Evolutionary conservation across 2,113 vertebrate genomes (phyloP).

Genomic region (Lipotes vexillifer): DNA sequence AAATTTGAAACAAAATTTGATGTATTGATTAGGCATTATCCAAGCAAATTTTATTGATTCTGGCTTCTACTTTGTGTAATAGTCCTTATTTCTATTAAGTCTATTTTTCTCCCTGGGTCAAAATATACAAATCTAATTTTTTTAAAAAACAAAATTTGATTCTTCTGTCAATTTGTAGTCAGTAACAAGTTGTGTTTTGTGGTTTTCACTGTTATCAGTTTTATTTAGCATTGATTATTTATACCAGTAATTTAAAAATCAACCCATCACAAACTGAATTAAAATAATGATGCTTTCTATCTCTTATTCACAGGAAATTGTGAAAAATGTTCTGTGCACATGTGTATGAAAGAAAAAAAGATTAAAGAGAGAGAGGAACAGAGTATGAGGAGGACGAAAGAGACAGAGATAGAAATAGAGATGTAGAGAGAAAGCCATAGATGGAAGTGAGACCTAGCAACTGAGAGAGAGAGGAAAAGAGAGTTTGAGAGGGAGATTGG

Average conservation of each 20-base stretch:
- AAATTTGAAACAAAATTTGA: constrained; percentile 42
- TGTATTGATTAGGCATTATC: constrained; percentile 20
- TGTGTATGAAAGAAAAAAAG: constrained; percentile 39
- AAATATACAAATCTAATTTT: not conserved
- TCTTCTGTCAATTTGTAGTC: not conserved
- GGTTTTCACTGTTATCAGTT: not conserved
- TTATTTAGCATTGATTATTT: not conserved
- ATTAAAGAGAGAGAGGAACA: not conserved
- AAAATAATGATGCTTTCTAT: constrained; percentile 70
- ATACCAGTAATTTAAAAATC: not conserved
- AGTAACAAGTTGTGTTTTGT: not conserved
- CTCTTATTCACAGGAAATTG: constrained; percentile 69
- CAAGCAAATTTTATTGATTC: not conserved
- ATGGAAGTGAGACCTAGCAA: not conserved
- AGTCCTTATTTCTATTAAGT: constrained; percentile 21
- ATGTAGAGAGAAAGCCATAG: not conserved
- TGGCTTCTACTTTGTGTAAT: not conserved
- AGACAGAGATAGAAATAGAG: not conserved
- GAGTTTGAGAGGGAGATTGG: not conserved
- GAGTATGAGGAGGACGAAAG: not conserved
- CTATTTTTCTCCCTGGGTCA: not conserved
- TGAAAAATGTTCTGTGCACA: constrained; percentile 71
- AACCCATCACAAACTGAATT: constrained; percentile 47
- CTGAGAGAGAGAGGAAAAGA: not conserved
- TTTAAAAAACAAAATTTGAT: not conserved